Base-by-base conservation (phyloP, 2,113 vertebrate genomes). In the Noturus placidus region DNA sequence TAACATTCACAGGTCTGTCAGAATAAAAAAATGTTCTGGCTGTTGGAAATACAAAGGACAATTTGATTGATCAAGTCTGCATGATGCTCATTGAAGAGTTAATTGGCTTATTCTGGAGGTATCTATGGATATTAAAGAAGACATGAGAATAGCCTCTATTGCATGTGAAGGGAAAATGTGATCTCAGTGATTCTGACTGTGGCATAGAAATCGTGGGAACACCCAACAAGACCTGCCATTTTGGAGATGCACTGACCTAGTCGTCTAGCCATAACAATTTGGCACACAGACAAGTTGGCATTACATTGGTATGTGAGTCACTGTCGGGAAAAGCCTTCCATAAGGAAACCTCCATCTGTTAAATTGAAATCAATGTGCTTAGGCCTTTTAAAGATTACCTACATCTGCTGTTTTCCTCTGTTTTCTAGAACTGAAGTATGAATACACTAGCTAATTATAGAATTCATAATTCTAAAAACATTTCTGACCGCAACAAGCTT, bases 331-430 rank as follows among this genome's bases (percentile, higher is more conserved):
- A 56, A 84, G 50, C 17, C 65, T 67, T 52, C 42, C 30, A 22
- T 25, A 65, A 63, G 65, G 87, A 80, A 56, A 82, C 27, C 56
- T 82, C 88, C 88, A 82, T 88, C 88, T 88, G 78, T 86, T 85
- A 25, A 22, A 46, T 38, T 85, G 27, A 69, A 84, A 61, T 85
- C 33, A 83, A 83, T 77, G 70, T 86, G 78, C 38, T 65, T 86
- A 4, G 35, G n/a, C 76, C 50, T 85, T 81, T 83, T 78, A 78
- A 89, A 67, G n/a, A 52, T 87, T 67, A 70, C 65, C 50, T 63
- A 76, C 82, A 88, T 90, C 84, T 88, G 70, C 78, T 79, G 84
- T 46, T 50, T 78, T 83, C 2, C 3, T 27, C 25, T 87, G 81
- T 67, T 77, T 77, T 83, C 57, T 87, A 57, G n/a, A n/a, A n/a